These are phyloP conservation scores for Stylophora pistillata DNA, from an alignment of 64 coral and sea anemone genomes.

Conservation along the genomic window DNA sequence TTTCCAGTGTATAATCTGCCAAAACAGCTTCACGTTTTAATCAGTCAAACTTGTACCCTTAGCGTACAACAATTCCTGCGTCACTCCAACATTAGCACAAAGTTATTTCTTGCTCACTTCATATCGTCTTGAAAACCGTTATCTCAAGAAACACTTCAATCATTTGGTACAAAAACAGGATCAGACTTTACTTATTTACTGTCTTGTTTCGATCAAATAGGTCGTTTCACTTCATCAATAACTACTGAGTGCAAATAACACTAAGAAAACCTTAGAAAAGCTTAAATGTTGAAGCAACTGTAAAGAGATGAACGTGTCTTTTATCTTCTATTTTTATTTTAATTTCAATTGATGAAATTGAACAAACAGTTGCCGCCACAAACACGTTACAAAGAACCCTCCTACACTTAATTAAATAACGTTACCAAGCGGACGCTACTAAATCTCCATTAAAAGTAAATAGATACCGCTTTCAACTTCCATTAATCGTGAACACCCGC, in stretches of 20 bases:
- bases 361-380: constrained; percentile 29
- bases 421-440: not conserved
- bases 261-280: not conserved
- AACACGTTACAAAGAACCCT: not conserved
- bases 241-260: not conserved
- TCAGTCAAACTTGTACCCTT: not conserved
- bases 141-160: not conserved
- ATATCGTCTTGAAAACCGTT: not conserved
- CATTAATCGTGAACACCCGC: not conserved
- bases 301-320: not conserved
- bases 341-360: not conserved
- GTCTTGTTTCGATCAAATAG: not conserved
- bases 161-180: not conserved
- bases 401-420: constrained; percentile 4
- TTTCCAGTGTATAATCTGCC: not conserved
- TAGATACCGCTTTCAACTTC: constrained; percentile 23
- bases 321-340: not conserved
- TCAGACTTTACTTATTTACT: not conserved
- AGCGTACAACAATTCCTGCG: not conserved
- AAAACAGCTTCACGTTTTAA: not conserved
- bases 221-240: not conserved
- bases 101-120: not conserved
- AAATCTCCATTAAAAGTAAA: constrained; percentile 6
- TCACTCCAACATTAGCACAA: not conserved
- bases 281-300: constrained; percentile 14